Evolutionary conservation across 2,113 vertebrate species (phyloP).

Genomic region (Prionailurus bengalensis): DNA sequence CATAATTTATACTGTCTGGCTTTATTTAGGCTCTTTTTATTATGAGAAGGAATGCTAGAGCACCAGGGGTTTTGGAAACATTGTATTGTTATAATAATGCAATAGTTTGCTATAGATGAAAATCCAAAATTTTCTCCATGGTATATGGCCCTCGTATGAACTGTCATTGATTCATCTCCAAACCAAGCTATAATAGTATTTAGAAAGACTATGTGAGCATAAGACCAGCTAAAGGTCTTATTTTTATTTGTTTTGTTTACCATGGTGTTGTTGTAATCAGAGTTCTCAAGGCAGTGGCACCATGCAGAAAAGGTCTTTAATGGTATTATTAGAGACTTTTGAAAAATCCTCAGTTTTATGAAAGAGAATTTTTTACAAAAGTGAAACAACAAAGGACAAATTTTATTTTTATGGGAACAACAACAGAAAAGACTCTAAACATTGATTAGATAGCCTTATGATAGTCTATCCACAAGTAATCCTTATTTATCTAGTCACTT

Average conservation of each 20-base stretch:
- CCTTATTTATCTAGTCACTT: neutral
- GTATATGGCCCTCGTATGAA: neutral
- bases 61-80: neutral
- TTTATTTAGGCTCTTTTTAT: slow-evolving; percentile 3
- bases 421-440: neutral
- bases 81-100: neutral
- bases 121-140: neutral
- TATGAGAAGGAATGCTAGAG: neutral
- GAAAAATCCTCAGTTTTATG: neutral
- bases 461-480: neutral
- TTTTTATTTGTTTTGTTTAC: neutral
- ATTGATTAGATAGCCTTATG: neutral
- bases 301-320: neutral
- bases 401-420: slow-evolving; percentile 1
- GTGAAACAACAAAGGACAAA: neutral
- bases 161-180: neutral
- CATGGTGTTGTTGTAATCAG: neutral
- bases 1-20: neutral
- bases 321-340: neutral
- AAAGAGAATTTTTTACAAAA: neutral
- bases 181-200: neutral
- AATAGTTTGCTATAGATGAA: neutral
- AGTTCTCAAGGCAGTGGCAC: neutral
- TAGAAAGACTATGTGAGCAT: neutral
- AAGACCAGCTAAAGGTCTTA: neutral